Conservation (phyloP, 2,888 invertebrate genomes). For the Drosophila neotestacea region DNA sequence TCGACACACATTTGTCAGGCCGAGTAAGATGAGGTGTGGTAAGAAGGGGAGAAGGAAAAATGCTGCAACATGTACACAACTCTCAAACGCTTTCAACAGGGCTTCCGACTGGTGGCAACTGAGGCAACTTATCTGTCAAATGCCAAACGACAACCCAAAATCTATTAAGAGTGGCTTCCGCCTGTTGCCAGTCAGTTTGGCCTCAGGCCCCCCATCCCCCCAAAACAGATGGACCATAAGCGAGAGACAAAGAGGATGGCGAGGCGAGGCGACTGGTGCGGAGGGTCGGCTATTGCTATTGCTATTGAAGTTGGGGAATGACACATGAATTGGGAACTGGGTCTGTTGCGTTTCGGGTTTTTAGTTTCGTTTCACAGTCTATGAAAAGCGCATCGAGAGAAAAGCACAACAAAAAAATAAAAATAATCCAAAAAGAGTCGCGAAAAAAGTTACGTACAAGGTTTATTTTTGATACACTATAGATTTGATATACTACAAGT, state of each 20-base stretch:
- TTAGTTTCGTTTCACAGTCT: slow-evolving; percentile 14
- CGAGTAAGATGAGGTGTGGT: neutral
- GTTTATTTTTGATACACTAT: neutral
- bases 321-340: slow-evolving; percentile 15
- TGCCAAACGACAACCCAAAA: slow-evolving; percentile 65
- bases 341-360: slow-evolving; percentile 16
- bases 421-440: neutral
- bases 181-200: slow-evolving; percentile 49
- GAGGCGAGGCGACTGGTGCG: neutral
- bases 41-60: slow-evolving; percentile 1
- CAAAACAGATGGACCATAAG: slow-evolving; percentile 25
- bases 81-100: slow-evolving; percentile 32
- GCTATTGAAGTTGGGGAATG: slow-evolving; percentile 9
- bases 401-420: neutral
- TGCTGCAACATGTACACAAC: slow-evolving; percentile 55
- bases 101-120: slow-evolving; percentile 23
- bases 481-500: neutral
- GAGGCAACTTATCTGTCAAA: slow-evolving; percentile 66
- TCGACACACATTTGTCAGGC: slow-evolving; percentile 55
- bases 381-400: slow-evolving; percentile 46
- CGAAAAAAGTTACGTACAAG: neutral
- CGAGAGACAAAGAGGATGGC: neutral
- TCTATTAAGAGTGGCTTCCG: slow-evolving; percentile 67
- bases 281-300: slow-evolving; percentile 9
- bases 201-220: slow-evolving; percentile 10